Conservation (phyloP, 2,888 invertebrate species). For the Leucophenga montana region DNA sequence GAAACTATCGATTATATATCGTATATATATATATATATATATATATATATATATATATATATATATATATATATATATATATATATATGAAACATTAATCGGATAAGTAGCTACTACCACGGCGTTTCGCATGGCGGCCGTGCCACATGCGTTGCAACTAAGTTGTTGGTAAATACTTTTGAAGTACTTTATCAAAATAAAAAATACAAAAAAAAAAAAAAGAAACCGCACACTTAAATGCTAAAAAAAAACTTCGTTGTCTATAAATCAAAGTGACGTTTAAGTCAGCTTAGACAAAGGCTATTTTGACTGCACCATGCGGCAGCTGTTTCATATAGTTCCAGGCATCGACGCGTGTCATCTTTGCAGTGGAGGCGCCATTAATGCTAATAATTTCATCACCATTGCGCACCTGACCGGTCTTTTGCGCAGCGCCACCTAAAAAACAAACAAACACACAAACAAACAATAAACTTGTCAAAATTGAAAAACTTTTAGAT, state of each 20-base stretch:
- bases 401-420: conserved; percentile 86
- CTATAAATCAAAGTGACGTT: not conserved
- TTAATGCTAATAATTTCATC: conserved; percentile 91
- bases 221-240: conserved; percentile 44
- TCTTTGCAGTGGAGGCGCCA: conserved; percentile 83
- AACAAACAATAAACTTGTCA: not conserved
- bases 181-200: conserved; percentile 36
- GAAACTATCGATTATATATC: conserved; percentile 14
- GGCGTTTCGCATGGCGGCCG: too few relatives aligned
- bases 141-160: too few relatives aligned
- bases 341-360: conserved; percentile 97
- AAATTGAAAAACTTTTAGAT: not conserved
- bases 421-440: conserved; percentile 93
- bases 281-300: conserved; percentile 58
- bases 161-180: not conserved
- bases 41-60: conserved; percentile 15
- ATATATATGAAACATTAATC: not conserved
- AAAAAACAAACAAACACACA: not conserved
- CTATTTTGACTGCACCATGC: conserved; percentile 82
- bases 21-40: conserved; percentile 30
- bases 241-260: conserved; percentile 26
- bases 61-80: conserved; percentile 34
- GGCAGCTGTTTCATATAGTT: conserved; percentile 91
- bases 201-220: conserved; percentile 47
- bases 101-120: too few relatives aligned